Evolutionary conservation across 2,797 vertebrate genomes (phyloP), one percentile per base, ranked within the genome.

Genomic region (Fistularia tabacaria): DNA sequence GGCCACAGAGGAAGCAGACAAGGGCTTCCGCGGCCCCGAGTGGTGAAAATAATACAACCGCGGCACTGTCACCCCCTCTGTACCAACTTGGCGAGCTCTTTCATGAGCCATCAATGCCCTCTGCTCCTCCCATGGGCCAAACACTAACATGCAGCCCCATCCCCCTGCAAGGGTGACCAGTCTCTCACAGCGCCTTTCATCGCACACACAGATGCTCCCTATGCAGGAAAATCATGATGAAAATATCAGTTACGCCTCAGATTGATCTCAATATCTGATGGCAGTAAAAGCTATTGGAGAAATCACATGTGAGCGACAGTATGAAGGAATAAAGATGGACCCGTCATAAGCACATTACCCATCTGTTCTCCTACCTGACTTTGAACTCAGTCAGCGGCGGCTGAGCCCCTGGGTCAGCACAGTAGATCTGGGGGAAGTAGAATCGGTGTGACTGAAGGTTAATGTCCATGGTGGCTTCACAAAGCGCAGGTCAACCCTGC

Each of bases 371-470:
- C 59, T 90, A 92, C 90, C 90, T 91, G 88, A 86, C 83, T 87
- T 89, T 91, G 71, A 87, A 84, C 73, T 92, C 90, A 5, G 81
- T 73, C 40, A 89, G 70, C 73, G 86, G 87, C 1, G 81, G 81
- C 52, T 84, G 87, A 25, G 78, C 76, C 11, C 82, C 84, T 1
- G 82, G 75, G 1, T 92, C 89, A 10, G 85, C 82, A 43, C 89
- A 90, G 86, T 87, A 90, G 78, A 91, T 87, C 69, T 88, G 88
- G 10, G 89, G 89, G 74, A 91, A 90, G 81, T 87, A 90, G 61
- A 91, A 90, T 9, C 85, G 87, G n/a, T 91, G 89, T 5, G 89
- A 81, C 77, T 90, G 91, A 6, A 91, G 82, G 79, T 90, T 92
- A 81, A 90, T 85, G 57, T 91, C 89, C 91, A 92, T 92, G 67